Evolutionary conservation across 2,888 invertebrate species (phyloP).

Genomic region (Drosophila multiciliata): DNA sequence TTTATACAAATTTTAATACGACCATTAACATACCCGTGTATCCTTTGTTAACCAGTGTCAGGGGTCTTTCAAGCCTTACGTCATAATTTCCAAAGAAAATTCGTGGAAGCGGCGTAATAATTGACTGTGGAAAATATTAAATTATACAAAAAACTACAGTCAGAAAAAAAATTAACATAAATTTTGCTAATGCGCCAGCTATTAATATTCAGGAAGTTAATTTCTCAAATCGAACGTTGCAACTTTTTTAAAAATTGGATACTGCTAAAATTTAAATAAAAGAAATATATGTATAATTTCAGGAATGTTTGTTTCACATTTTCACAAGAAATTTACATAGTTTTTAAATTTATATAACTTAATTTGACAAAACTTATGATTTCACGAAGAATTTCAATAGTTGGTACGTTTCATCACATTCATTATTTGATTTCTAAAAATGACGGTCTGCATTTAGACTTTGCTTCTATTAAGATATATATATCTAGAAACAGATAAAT

Average conservation of each 20-base stretch:
- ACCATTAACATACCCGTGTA: conserved; percentile 85
- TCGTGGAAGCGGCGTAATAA: conserved; percentile 53
- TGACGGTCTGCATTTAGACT: background rate
- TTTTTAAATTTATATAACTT: background rate
- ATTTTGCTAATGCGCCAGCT: background rate
- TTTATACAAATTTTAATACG: background rate
- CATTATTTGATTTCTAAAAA: background rate
- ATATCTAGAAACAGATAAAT: background rate
- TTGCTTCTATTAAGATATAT: background rate
- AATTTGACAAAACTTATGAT: background rate
- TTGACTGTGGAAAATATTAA: conserved; percentile 52
- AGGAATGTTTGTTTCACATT: background rate
- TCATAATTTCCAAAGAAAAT: conserved; percentile 86
- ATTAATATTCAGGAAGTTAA: background rate
- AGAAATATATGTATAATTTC: background rate
- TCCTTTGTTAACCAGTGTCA: conserved; percentile 88
- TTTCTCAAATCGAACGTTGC: background rate
- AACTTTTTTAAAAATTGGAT: background rate
- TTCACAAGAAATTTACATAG: background rate
- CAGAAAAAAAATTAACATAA: background rate
- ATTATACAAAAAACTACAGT: background rate
- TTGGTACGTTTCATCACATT: background rate
- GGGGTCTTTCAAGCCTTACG: conserved; percentile 86
- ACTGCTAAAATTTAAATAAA: background rate
- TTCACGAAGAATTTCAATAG: background rate